Conservation (phyloP, 2,888 invertebrate species). For the Cephus spinipes region DNA sequence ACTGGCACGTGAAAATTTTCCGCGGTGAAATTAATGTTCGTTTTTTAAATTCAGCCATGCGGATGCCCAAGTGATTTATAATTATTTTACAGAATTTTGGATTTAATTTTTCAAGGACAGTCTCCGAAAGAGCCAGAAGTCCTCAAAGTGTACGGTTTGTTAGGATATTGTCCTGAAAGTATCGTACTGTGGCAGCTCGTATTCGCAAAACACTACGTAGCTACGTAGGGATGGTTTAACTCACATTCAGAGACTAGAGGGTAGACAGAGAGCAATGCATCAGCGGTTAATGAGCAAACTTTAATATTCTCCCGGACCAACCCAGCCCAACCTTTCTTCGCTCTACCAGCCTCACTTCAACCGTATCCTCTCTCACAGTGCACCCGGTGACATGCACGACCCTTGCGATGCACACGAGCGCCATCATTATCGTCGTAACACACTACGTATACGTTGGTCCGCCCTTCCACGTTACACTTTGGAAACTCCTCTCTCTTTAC, state of each 20-base stretch:
- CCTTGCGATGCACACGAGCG: not conserved
- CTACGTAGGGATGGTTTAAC: not conserved
- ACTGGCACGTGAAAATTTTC: not conserved
- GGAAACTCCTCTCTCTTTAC: not conserved
- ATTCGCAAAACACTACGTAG: too few relatives aligned
- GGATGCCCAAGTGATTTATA: conserved; percentile 22
- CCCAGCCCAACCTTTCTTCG: conserved; percentile 18
- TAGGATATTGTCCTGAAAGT: too few relatives aligned
- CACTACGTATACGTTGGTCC: not conserved
- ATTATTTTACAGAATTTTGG: too few relatives aligned
- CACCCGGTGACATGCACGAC: not conserved
- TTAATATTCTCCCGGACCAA: conserved; percentile 52
- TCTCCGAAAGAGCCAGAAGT: too few relatives aligned
- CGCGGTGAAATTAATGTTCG: not conserved
- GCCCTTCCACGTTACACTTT: not conserved
- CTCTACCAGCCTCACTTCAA: not conserved
- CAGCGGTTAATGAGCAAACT: conserved; percentile 58
- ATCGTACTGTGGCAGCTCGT: too few relatives aligned
- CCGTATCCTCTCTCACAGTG: not conserved
- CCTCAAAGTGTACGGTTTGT: too few relatives aligned
- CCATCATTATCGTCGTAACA: not conserved
- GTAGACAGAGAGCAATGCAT: conserved; percentile 44
- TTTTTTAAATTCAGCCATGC: conserved; percentile 20
- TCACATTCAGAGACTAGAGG: not conserved
- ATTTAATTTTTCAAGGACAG: too few relatives aligned